Evolutionary conservation across 2,888 invertebrate genomes (phyloP), one percentile per base, ranked within the genome.

Genomic region (Amblyjoppa proteus): DNA sequence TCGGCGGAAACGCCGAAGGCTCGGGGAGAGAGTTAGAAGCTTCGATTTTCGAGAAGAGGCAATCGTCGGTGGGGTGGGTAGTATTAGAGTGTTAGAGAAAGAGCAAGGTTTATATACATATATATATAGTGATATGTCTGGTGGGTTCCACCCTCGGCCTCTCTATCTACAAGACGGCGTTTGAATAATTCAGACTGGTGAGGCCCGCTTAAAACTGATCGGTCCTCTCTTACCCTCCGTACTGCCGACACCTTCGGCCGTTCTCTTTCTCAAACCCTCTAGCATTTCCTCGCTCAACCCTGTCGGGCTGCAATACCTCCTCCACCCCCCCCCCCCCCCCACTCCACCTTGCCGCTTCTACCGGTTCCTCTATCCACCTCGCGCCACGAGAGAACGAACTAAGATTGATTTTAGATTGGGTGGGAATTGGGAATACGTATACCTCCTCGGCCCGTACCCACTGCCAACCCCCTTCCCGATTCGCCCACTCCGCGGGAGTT

Each of bases 381-480:
- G 86, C 89, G 87, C 88, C 89, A 89, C 89, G 89, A 90, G 89
- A 90, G 91, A 91, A 91, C 90, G 92, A 93, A 92, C 92, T 92
- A 93, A 93, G 93, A 93, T 93, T 93, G 93, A 93, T 93, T 93
- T 93, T 93, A 92, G 92, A 93, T 93, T 93, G 93, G 91, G 88
- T 91, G 91, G 90, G 91, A 93, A 93, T 93, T 92, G 91, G 92
- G 90, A 92, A 92, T 92, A 91, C 88, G 82, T 85, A 49, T 49
- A 87, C 87, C 87, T 88, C 87, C 88, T 85, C 87, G 71, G 88
- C 84, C 88, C 70, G 68, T 87, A 75, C 51, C 38, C 85, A 69
- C 53, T 75, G 70, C 75, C 51, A 64, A 34, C 64, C 61, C 64
- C 34, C 34, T 34, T 41, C 81, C 41, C 34, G 75, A 71, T 56